Conservation (phyloP, 2,888 invertebrate genomes). For the Bombyx huttoni region DNA sequence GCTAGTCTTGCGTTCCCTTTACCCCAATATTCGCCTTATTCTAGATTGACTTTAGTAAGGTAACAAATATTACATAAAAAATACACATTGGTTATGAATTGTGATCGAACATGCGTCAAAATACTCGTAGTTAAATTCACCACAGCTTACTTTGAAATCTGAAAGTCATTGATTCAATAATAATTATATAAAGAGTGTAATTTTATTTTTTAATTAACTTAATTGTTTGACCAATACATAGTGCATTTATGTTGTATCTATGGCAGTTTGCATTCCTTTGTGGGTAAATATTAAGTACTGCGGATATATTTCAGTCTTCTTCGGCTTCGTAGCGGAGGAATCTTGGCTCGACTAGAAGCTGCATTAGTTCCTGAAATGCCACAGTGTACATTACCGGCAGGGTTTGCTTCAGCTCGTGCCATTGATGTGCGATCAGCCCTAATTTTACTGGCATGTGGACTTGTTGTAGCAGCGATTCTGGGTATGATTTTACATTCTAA, state of each 20-base stretch:
- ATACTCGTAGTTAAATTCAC: too few relatives aligned
- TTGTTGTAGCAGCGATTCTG: constrained; percentile 33
- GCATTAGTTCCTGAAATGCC: constrained; percentile 65
- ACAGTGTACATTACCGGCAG: constrained; percentile 62
- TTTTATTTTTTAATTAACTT: background rate
- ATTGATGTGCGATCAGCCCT: constrained; percentile 74
- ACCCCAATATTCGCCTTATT: constrained; percentile 70
- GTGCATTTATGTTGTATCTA: too few relatives aligned
- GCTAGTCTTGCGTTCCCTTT: constrained; percentile 73
- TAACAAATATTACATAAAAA: constrained; percentile 14
- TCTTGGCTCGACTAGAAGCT: constrained; percentile 40
- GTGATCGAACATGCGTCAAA: background rate
- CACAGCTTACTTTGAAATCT: background rate
- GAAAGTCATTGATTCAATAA: background rate
- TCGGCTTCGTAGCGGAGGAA: constrained; percentile 46
- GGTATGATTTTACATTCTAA: constrained; percentile 19
- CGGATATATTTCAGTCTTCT: constrained; percentile 27
- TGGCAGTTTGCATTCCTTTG: background rate
- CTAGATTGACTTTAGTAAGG: constrained; percentile 71
- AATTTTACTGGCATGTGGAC: constrained; percentile 57
- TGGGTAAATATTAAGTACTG: background rate
- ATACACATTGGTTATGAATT: background rate
- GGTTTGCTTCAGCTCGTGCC: constrained; percentile 72
- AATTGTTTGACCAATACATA: background rate
- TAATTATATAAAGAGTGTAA: background rate